Evolutionary conservation across 2,797 vertebrate genomes (phyloP), one percentile per base, ranked within the genome.

Genomic region (Oreonectes daqikongensis): DNA sequence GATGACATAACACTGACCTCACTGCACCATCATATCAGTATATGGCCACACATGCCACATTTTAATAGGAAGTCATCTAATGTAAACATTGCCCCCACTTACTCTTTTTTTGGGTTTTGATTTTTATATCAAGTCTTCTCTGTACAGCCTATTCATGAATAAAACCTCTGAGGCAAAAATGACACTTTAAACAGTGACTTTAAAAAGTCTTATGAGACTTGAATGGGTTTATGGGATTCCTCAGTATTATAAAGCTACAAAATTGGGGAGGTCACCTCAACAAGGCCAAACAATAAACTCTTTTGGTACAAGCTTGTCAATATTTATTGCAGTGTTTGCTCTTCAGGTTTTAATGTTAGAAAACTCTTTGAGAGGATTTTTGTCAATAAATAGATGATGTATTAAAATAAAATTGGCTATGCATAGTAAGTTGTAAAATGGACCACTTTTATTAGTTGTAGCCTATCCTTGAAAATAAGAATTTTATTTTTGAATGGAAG

Each of bases 281-380:
- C 11, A 22, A 59, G 11, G 42, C 38, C 28, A 60, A 60, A 52
- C 32, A 40, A 28, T 67, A 70, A 80, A 60, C 17, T 78, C 72
- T 71, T 64, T 48, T 28, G 46, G 60, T 63, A 26, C 69, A 30
- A 38, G 18, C n/a, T 40, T 28, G 65, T 81, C 79, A 53, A 66
- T 73, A 53, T 83, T 79, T 79, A 83, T 79, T 59, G 35, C 59
- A 40, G 79, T 77, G 79, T 79, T 81, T 77, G 68, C 53, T 38
- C 22, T 3, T 67, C 17, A 66, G 64, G 46, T 50, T 61, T 66
- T 6, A 0, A 2, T 50, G 26, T 38, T 50, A 69, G 22, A 38
- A 28, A 42, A 22, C 28, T 65, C 55, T 64, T n/a, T n/a, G n/a
- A n/a, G 55, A 65, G 24, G 61, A 66, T 80, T 42, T 18, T 24